Evolutionary conservation across 2,797 vertebrate species (phyloP), one percentile per base, ranked within the genome.

Genomic region (Sebastiscus tertius): DNA sequence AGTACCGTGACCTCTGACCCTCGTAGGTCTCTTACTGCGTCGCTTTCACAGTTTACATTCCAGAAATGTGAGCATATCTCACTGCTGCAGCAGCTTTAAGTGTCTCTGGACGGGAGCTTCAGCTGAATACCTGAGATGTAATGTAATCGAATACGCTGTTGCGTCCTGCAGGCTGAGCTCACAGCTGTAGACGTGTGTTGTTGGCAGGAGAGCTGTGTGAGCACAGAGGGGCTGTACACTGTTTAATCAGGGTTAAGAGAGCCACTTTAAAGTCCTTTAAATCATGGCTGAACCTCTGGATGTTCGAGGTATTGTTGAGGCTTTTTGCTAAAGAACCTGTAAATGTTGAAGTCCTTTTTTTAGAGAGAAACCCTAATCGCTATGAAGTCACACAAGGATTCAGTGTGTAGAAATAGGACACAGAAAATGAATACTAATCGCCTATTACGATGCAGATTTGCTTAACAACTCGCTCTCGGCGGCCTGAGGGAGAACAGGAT

Each of bases 391-490:
- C 42, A 61, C 14, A 3, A 29, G 52, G 56, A 69, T 52, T 71
- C 73, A 31, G 33, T 63, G 78, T 85, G 88, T 77, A 46, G 75
- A 87, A 91, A 80, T 68, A 69, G 77, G 79, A 77, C 71, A 29
- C 73, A 75, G 82, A 85, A 46, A 85, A 91, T 90, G 79, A 92
- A 92, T 91, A 86, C 89, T 92, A 92, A 92, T 92, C 79, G 54
- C 79, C 31, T 63, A 92, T 93, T 93, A 90, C 81, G 20, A 90
- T 91, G 88, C 89, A 92, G 87, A 93, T 92, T 88, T 90, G 89
- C 88, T 92, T 83, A 89, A 84, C 87, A 84, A 78, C 64, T 88
- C 77, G 72, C 75, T 81, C 72, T 65, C 27, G 20, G 66, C 9
- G 49, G 88, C 93, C 90, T 76, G 75, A 64, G 86, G 83, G 88